A percentile compares a stretch with the other conserved stretches of the same genome.
Evolutionary conservation across 2,888 invertebrate species (phyloP).

Genomic region (Drosophila affinis): DNA sequence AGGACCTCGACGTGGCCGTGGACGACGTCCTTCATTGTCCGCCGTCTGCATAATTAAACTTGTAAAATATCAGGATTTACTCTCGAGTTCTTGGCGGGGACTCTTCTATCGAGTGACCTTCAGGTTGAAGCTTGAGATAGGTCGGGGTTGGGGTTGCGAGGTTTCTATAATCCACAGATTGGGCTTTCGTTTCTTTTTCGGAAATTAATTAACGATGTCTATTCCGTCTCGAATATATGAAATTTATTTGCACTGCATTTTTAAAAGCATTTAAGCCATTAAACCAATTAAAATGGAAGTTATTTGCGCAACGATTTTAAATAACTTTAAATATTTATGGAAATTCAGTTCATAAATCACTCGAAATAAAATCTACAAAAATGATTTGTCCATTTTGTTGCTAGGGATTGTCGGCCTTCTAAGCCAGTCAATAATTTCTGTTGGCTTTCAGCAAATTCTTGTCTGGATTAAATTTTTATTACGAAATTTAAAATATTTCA

Average conservation of each 20-base stretch:
- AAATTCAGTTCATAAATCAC: background rate
- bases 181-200: background rate
- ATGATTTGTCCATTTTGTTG: background rate
- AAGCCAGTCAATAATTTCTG: background rate
- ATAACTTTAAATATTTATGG: background rate
- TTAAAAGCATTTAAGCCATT: background rate
- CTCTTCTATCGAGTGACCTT: background rate
- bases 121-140: background rate
- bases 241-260: background rate
- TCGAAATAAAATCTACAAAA: background rate
- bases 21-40: slow-evolving; percentile 26
- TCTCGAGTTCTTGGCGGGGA: background rate
- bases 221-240: background rate
- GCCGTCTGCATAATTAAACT: slow-evolving; percentile 43
- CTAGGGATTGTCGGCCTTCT: background rate
- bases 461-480: slow-evolving; percentile 12
- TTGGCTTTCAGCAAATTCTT: background rate
- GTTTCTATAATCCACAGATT: background rate
- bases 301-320: background rate
- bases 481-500: slow-evolving; percentile 35
- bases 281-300: background rate
- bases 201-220: background rate
- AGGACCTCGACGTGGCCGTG: background rate
- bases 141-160: background rate
- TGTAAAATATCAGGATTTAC: slow-evolving; percentile 24